Base-by-base conservation (phyloP, 2,113 vertebrate species). In the Hydropotes inermis region DNA sequence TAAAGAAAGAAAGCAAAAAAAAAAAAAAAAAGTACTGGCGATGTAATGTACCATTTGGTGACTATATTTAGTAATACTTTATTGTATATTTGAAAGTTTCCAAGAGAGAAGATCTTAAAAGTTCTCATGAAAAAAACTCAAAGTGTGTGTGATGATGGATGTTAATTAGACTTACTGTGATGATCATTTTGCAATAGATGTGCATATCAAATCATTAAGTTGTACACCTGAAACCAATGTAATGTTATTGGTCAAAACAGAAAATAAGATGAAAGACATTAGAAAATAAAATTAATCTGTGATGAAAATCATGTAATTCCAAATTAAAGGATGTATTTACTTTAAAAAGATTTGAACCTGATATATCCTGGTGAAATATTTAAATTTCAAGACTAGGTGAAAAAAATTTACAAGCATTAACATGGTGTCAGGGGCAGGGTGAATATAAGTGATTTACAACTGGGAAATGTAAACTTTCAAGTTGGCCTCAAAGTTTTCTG, bases 341-440 rank as follows among this genome's bases (percentile, higher is more conserved):
- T 74, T 25, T 36, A 47, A 58, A 64, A 16, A 43, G 43, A 87
- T 27, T 83, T 76, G n/a, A 54, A 52, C 23, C 28, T 54, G 58
- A 93, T 95, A 54, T 39, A 87, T 30, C 21, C 21, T 64, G 15
- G 21, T 83, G 36, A 95, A 55, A 50, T 57, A 43, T 50, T 83
- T 87, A 87, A 84, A 94, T 82, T 91, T 55, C 12, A 83, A 5
- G 25, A 55, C 30, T 57, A 36, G 55, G 28, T 43, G 17, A 54
- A 60, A 82, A 76, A 64, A 39, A 2, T 47, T 12, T 39, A 79
- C 13, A 81, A 58, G 33, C 39, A 15, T 58, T 3, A 58, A 12
- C 39, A 57, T 6, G 7, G 14, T 28, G 78, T 47, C 9, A 30
- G n/a, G 6, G 6, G 2, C 1, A 19, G 39, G 1, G 17, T 16